A percentile compares a stretch with the other conserved stretches of the same genome.
Evolutionary conservation across 2,797 vertebrate species (phyloP).

Genomic region (Rhadinocentrus ornatus): DNA sequence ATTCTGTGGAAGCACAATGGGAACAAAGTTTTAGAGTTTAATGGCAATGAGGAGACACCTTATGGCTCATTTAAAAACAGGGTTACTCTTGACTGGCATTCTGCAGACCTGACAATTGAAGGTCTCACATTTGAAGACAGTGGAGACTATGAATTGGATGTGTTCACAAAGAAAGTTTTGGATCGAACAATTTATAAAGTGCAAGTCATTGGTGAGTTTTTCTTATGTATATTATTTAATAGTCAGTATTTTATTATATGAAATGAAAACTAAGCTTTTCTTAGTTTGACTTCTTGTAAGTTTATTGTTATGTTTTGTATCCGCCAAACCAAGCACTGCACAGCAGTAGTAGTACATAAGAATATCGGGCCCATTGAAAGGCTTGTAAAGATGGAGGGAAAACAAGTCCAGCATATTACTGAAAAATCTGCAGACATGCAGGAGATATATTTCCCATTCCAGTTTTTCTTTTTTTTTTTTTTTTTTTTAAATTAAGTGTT

Average conservation of each 20-base stretch:
- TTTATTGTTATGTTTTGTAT: background rate
- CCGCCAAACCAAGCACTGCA: background rate
- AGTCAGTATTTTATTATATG: background rate
- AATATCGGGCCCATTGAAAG: background rate
- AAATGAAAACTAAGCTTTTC: background rate
- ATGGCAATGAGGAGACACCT: rapidly evolving
- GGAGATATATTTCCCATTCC: background rate
- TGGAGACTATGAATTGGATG: constrained; percentile 61
- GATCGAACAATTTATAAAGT: rapidly evolving
- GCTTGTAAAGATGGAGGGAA: background rate
- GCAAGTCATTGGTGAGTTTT: constrained; percentile 69
- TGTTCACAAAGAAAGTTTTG: rapidly evolving
- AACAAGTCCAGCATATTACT: background rate
- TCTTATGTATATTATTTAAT: background rate
- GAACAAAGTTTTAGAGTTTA: constrained; percentile 60
- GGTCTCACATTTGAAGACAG: constrained; percentile 52
- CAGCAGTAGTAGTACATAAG: background rate
- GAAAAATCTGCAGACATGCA: background rate
- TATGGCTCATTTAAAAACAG: constrained; percentile 14
- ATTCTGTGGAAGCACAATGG: constrained; percentile 73
- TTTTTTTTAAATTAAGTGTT: background rate
- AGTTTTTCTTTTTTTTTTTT: too few species aligned
- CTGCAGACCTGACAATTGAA: constrained; percentile 57
- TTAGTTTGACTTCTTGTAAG: background rate
- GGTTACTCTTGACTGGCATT: constrained; percentile 24